A percentile compares a stretch with the other conserved stretches of the same genome.
phyloP scores from a whole-genome alignment of 2,888 invertebrate genomes.

The Rhingia campestris region DNA sequence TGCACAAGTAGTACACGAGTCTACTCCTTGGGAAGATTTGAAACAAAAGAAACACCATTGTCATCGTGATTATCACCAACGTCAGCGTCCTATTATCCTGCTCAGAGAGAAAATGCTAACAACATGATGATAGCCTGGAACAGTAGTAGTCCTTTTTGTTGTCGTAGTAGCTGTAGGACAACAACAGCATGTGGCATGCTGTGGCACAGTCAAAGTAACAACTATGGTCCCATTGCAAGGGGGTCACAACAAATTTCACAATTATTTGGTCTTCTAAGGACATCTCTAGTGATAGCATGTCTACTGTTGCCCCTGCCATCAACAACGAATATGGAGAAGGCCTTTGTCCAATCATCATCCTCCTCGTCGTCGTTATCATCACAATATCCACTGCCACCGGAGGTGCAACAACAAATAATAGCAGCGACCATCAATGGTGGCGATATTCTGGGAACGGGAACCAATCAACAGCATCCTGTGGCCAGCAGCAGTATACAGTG shows the following conservation, averaged over 20 bases:
- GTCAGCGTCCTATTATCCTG: slow-evolving; percentile 65
- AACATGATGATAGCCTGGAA: slow-evolving; percentile 75
- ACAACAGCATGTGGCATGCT: slow-evolving; percentile 65
- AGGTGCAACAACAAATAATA: slow-evolving; percentile 75
- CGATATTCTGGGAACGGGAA: slow-evolving; percentile 51
- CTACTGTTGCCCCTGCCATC: slow-evolving; percentile 78
- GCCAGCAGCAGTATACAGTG: slow-evolving; percentile 83
- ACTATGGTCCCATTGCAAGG: slow-evolving; percentile 50
- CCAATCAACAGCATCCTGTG: slow-evolving; percentile 63
- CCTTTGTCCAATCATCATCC: slow-evolving; percentile 75
- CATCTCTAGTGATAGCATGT: slow-evolving; percentile 78
- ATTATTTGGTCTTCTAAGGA: slow-evolving; percentile 76
- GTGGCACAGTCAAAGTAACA: slow-evolving; percentile 62
- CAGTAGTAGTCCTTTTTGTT: slow-evolving; percentile 64
- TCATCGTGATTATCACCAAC: slow-evolving; percentile 44
- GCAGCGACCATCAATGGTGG: slow-evolving; percentile 78
- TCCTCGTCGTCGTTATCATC: slow-evolving; percentile 58
- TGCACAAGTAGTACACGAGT: slow-evolving; percentile 45
- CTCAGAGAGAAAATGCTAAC: slow-evolving; percentile 75
- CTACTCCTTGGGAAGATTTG: slow-evolving; percentile 19
- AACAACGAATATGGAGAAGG: slow-evolving; percentile 77
- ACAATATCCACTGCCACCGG: slow-evolving; percentile 66
- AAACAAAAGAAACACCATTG: slow-evolving; percentile 13
- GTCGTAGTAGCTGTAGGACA: slow-evolving; percentile 61
- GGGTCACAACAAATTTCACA: slow-evolving; percentile 74